A percentile compares a stretch with the other conserved stretches of the same genome.
Evolutionary conservation across 2,113 vertebrate species (phyloP).

Genomic region (Terrapene triunguis): DNA sequence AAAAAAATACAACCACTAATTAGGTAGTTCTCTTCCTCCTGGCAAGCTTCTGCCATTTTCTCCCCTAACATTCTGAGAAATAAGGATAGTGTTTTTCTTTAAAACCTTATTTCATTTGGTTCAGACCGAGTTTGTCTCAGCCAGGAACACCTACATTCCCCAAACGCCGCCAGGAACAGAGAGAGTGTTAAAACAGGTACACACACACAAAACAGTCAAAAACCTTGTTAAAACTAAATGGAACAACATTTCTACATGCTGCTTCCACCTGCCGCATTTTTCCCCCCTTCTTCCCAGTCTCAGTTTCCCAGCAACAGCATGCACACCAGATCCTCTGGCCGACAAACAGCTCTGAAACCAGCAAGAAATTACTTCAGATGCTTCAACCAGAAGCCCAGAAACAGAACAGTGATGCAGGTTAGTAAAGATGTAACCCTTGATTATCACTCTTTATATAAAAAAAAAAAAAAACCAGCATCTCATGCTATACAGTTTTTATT

Average conservation of each 20-base stretch:
- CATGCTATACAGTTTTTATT: not conserved
- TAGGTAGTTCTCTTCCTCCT: not conserved
- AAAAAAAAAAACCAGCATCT: not conserved
- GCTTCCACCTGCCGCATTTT: constrained; percentile 25
- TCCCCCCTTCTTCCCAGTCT: constrained; percentile 42
- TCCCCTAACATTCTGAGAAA: not conserved
- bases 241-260: constrained; percentile 7
- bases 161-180: not conserved
- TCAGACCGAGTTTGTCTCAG: not conserved
- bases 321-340: constrained; percentile 42
- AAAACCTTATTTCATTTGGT: constrained; percentile 12
- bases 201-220: not conserved
- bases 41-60: not conserved
- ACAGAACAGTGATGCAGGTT: not conserved
- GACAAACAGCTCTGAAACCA: constrained; percentile 43
- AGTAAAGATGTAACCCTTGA: constrained; percentile 7
- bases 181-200: not conserved
- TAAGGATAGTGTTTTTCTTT: not conserved
- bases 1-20: not conserved
- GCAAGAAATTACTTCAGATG: constrained; percentile 45
- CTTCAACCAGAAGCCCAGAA: constrained; percentile 45
- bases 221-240: not conserved
- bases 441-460: not conserved
- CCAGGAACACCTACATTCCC: not conserved
- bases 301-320: constrained; percentile 78